phyloP scores from a whole-genome alignment of 2,113 vertebrate genomes.

The Genyomyrus donnyi region DNA sequence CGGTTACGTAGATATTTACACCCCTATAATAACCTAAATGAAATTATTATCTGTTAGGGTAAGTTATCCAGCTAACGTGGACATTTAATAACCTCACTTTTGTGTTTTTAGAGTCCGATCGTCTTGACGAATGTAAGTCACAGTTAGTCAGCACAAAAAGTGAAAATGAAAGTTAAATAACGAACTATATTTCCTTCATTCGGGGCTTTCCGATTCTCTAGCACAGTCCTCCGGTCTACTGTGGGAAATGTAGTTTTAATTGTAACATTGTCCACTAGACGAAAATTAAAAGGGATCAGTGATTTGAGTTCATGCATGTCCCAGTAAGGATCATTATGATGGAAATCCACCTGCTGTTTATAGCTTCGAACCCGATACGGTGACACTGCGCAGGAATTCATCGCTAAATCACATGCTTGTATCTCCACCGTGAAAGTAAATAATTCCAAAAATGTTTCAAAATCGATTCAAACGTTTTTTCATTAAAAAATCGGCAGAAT shows the following conservation, averaged over 20 bases:
- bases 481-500: not conserved
- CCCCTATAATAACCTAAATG: not conserved
- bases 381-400: not conserved
- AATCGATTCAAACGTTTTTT: not conserved
- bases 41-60: not conserved
- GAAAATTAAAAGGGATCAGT: not conserved
- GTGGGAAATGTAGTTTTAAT: conserved; percentile 39
- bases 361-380: not conserved
- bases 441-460: not conserved
- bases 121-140: conserved; percentile 17
- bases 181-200: conserved; percentile 18
- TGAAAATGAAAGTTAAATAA: conserved; percentile 61
- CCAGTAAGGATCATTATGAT: not conserved
- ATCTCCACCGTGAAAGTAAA: not conserved
- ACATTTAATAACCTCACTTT: not conserved
- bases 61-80: not conserved
- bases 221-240: conserved; percentile 17
- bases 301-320: not conserved
- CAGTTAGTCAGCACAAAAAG: conserved; percentile 51
- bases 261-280: not conserved
- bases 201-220: conserved; percentile 39
- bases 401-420: not conserved
- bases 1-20: not conserved
- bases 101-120: not conserved
- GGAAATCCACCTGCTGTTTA: not conserved